Conservation (phyloP, 2,888 invertebrate genomes). For the Habroteleia sp. region DNA sequence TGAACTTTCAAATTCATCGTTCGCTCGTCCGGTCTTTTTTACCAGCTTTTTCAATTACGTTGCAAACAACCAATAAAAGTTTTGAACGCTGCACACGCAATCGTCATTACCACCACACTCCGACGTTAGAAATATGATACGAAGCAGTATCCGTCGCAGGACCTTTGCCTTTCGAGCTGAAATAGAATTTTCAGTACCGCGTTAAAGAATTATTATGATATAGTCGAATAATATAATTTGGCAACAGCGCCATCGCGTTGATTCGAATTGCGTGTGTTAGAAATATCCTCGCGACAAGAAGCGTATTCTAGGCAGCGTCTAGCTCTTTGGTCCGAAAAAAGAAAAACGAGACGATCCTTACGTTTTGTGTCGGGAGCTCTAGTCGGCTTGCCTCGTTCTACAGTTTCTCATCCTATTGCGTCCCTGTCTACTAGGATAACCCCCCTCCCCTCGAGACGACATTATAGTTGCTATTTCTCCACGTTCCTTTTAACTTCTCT, state of each 20-base stretch:
- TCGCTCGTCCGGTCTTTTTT: slow-evolving; percentile 24
- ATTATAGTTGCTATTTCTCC: slow-evolving; percentile 44
- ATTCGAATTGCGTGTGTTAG: slow-evolving; percentile 68
- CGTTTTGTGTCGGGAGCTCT: slow-evolving; percentile 72
- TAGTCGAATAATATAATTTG: slow-evolving; percentile 78
- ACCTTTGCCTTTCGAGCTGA: too few relatives aligned
- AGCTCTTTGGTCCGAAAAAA: slow-evolving; percentile 66
- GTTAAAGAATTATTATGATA: too few relatives aligned
- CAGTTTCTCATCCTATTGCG: slow-evolving; percentile 59
- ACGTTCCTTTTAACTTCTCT: slow-evolving; percentile 59
- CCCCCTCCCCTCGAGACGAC: slow-evolving; percentile 71
- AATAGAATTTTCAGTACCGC: too few relatives aligned
- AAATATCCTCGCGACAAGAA: slow-evolving; percentile 71
- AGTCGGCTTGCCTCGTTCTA: slow-evolving; percentile 66
- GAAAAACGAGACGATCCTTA: slow-evolving; percentile 68
- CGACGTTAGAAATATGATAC: not conserved
- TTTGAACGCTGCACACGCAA: too few relatives aligned
- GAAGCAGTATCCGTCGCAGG: too few relatives aligned
- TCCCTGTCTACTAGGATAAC: slow-evolving; percentile 66
- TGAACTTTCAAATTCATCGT: slow-evolving; percentile 51
- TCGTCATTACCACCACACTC: too few relatives aligned
- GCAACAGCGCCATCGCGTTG: slow-evolving; percentile 73
- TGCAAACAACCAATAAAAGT: too few relatives aligned
- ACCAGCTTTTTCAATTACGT: slow-evolving; percentile 54
- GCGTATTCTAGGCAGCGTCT: slow-evolving; percentile 70